phyloP scores from a whole-genome alignment of 2,113 vertebrate species.

The Halichoerus grypus region DNA sequence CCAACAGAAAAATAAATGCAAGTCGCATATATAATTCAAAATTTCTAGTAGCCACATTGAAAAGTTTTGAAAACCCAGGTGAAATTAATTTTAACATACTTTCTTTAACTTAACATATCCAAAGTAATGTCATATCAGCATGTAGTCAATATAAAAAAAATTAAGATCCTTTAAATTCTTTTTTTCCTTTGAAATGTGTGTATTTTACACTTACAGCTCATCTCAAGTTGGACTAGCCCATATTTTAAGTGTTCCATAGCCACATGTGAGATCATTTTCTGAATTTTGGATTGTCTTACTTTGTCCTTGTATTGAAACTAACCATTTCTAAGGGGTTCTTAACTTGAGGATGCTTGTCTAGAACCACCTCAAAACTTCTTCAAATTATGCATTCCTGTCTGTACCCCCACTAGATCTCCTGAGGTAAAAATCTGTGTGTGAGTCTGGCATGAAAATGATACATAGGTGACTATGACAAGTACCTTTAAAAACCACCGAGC shows the following conservation, averaged over 20 bases:
- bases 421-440: not conserved
- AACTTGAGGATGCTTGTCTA: not conserved
- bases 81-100: slow-evolving; percentile 32
- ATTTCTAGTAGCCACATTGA: not conserved
- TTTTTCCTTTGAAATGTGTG: not conserved
- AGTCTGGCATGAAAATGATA: not conserved
- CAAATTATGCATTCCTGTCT: not conserved
- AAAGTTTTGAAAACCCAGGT: not conserved
- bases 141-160: not conserved
- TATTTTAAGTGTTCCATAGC: not conserved
- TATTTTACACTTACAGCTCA: not conserved
- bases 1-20: slow-evolving; percentile 26
- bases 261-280: not conserved
- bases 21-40: not conserved
- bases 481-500: not conserved
- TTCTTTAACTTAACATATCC: not conserved
- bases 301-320: not conserved
- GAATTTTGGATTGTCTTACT: not conserved
- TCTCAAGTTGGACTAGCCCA: not conserved
- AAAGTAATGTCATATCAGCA: not conserved
- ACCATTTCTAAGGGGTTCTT: slow-evolving; percentile 16
- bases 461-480: not conserved
- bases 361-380: not conserved
- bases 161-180: not conserved
- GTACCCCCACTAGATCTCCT: not conserved